phyloP scores from a whole-genome alignment of 1,140 invertebrate genomes.

The Apis dorsata region DNA sequence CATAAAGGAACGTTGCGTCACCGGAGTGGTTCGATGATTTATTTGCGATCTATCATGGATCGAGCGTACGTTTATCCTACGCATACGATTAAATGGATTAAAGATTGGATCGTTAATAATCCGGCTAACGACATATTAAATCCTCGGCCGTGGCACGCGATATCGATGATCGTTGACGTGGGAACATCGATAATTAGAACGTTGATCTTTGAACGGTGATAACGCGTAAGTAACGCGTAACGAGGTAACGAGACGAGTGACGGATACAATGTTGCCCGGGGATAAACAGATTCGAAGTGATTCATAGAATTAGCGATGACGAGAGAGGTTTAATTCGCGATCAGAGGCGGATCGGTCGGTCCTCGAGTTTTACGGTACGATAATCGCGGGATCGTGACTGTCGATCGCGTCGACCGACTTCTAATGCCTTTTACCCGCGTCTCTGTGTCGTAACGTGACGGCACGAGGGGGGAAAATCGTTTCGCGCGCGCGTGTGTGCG shows the following conservation, averaged over 20 bases:
- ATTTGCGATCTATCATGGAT: slow-evolving; percentile 14
- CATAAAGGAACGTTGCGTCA: slow-evolving; percentile 29
- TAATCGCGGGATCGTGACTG: slow-evolving; percentile 19
- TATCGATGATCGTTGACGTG: slow-evolving; percentile 32
- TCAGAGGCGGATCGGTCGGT: not conserved
- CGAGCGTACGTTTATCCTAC: not conserved
- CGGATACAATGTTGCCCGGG: slow-evolving; percentile 3
- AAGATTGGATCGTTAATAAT: not conserved
- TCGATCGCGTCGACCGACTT: not conserved
- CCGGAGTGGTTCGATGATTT: slow-evolving; percentile 29
- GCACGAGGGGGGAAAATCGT: not conserved
- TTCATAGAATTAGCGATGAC: slow-evolving; percentile 28
- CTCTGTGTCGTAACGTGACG: not conserved
- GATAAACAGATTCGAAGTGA: slow-evolving; percentile 32
- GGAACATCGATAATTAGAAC: slow-evolving; percentile 28
- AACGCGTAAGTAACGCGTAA: slow-evolving; percentile 21
- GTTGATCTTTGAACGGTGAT: not conserved
- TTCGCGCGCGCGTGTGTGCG: not conserved
- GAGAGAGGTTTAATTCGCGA: slow-evolving; percentile 1
- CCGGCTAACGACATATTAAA: not conserved
- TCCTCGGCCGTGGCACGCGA: not conserved
- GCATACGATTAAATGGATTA: no score
- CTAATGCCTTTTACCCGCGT: not conserved
- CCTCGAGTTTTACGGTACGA: slow-evolving; percentile 10
- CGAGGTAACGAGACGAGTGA: slow-evolving; percentile 8